phyloP scores from a whole-genome alignment of 2,888 invertebrate genomes.

The Germaria angustata region DNA sequence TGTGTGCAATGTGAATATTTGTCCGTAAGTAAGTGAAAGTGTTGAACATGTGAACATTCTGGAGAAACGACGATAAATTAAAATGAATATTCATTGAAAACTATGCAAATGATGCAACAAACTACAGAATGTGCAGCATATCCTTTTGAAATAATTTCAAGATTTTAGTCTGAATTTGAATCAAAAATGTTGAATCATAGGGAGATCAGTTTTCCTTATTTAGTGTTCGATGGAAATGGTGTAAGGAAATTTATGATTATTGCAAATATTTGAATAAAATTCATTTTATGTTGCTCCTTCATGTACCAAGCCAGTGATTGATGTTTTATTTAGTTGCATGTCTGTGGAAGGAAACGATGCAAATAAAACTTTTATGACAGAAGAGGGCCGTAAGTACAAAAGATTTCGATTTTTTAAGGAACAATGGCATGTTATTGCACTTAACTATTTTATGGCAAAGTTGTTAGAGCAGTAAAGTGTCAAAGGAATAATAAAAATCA shows the following conservation, averaged over 20 bases:
- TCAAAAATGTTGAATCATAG: no score
- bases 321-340: slow-evolving; percentile 29
- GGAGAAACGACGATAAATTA: background rate
- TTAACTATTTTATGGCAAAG: background rate
- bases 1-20: background rate
- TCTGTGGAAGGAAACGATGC: background rate
- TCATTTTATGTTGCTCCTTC: no score
- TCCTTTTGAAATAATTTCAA: background rate
- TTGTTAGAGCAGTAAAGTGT: slow-evolving; percentile 15
- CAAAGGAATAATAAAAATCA: background rate
- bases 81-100: slow-evolving; percentile 42
- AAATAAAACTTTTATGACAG: slow-evolving; percentile 43
- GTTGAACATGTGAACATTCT: background rate
- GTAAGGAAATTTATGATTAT: slow-evolving; percentile 24
- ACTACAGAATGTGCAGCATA: background rate
- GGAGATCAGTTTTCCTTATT: background rate
- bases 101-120: slow-evolving; percentile 20
- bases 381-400: background rate
- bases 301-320: slow-evolving; percentile 43
- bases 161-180: no score
- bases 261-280: slow-evolving; percentile 16
- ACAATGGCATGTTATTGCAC: background rate
- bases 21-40: background rate
- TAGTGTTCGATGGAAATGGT: background rate
- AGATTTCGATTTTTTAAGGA: slow-evolving; percentile 2